Evolutionary conservation across 2,888 invertebrate species (phyloP).

Genomic region (Girardia tigrina): DNA sequence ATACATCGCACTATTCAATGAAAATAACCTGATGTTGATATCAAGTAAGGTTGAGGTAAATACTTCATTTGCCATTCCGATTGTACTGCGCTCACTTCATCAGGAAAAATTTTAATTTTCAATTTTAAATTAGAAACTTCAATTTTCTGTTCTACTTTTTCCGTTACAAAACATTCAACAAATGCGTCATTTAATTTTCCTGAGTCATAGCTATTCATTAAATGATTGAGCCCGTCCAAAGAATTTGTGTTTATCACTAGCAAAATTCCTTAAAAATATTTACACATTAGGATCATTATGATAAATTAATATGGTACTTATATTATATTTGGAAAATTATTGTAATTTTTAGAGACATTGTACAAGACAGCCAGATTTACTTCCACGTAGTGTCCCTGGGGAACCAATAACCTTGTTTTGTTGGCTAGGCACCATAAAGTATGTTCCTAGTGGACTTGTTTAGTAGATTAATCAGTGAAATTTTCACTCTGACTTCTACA

Average conservation of each 20-base stretch:
- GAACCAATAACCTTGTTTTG: no score
- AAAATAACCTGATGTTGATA: neutral
- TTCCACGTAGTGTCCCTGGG: no score
- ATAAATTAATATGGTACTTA: no score
- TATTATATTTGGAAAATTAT: no score
- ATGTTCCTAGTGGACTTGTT: no score
- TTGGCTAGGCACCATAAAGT: no score
- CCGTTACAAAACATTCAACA: neutral
- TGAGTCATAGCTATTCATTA: neutral
- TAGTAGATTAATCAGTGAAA: no score
- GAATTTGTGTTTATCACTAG: neutral
- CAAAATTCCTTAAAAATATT: neutral
- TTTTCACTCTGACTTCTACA: no score
- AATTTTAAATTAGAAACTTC: slow-evolving; percentile 3
- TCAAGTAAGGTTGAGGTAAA: slow-evolving; percentile 7
- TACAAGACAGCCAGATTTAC: no score
- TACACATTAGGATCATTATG: no score
- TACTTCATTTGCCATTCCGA: neutral
- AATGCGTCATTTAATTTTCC: slow-evolving; percentile 12
- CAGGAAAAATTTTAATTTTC: slow-evolving; percentile 12
- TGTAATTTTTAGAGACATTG: no score
- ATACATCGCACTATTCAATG: no score
- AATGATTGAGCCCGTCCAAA: neutral
- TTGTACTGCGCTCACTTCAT: neutral
- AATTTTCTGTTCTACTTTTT: slow-evolving; percentile 13